These are phyloP conservation scores for Cyclopterus lumpus DNA, from an alignment of 2,797 vertebrate species.

Conservation along the genomic window DNA sequence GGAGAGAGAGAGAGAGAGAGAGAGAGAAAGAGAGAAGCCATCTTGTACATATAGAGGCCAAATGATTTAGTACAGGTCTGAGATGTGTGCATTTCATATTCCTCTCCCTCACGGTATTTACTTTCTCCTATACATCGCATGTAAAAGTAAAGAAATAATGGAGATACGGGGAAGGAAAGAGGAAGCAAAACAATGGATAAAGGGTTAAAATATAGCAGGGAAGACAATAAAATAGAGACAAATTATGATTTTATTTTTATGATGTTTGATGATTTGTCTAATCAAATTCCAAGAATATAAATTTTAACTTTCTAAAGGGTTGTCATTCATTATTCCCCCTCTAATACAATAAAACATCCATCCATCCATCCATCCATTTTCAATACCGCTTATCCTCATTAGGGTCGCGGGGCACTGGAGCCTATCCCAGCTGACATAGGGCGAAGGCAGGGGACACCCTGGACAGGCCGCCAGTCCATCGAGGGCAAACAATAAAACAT, in stretches of 20 bases:
- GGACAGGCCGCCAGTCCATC: too few species aligned
- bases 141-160: slow-evolving; percentile 8
- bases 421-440: too few species aligned
- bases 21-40: neutral
- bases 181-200: neutral
- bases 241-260: too few species aligned
- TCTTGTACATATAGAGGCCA: slow-evolving; percentile 10
- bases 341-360: neutral
- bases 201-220: neutral
- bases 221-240: too few species aligned
- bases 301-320: neutral
- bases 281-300: neutral
- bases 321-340: neutral
- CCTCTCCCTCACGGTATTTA: neutral
- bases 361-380: too few species aligned
- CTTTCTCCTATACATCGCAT: slow-evolving; percentile 15
- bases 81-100: slow-evolving; percentile 39
- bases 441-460: too few species aligned
- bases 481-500: neutral
- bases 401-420: too few species aligned
- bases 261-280: too few species aligned
- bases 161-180: neutral
- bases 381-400: too few species aligned
- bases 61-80: slow-evolving; percentile 33
- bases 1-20: neutral